phyloP scores from a whole-genome alignment of 2,113 vertebrate species.

The Prochilodus magdalenae region DNA sequence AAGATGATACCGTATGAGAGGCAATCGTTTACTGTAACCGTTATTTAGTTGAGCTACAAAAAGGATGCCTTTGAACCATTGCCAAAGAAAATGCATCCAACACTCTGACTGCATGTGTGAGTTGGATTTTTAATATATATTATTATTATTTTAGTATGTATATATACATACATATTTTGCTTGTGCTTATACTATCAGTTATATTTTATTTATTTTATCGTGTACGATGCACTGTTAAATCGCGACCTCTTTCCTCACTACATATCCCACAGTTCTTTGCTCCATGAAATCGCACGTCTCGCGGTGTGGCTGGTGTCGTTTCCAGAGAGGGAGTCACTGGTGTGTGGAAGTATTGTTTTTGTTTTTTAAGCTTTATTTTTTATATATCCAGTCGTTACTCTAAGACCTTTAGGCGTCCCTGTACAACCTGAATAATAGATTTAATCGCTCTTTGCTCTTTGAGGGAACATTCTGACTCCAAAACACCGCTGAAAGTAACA shows the following conservation, averaged over 20 bases:
- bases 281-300: conserved; percentile 39
- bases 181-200: no score
- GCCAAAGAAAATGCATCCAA: no score
- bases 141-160: no score
- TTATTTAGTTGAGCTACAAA: no score
- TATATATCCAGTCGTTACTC: neutral
- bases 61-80: no score
- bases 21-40: no score
- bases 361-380: neutral
- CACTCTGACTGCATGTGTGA: no score
- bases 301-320: conserved; percentile 44
- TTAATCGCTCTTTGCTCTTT: neutral
- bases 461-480: neutral
- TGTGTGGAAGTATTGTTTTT: conserved; percentile 24
- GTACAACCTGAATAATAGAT: neutral
- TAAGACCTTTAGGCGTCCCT: neutral
- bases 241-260: conserved; percentile 7
- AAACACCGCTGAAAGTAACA: neutral
- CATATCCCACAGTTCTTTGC: conserved; percentile 53
- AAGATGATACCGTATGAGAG: no score
- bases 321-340: conserved; percentile 15
- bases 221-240: neutral
- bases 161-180: no score
- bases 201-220: neutral
- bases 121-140: no score